A percentile compares a stretch with the other conserved stretches of the same genome.
These are phyloP conservation scores for Drosophila ustulata DNA, from an alignment of 2,888 invertebrate genomes.

Conservation along the genomic window DNA sequence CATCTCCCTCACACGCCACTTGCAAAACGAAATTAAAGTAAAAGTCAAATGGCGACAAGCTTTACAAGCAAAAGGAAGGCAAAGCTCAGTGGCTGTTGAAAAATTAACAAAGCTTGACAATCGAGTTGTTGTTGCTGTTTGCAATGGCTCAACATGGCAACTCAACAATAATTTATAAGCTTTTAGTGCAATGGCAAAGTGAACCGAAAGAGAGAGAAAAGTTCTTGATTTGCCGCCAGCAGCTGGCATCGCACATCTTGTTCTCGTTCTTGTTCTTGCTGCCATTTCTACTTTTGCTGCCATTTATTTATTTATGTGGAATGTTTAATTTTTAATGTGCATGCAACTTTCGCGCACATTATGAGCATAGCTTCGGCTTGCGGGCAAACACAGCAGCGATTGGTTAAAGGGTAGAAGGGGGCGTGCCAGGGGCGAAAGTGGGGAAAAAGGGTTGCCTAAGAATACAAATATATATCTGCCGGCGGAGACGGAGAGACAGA, in stretches of 20 bases:
- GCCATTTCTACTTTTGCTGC: constrained; percentile 56
- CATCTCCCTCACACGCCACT: neutral
- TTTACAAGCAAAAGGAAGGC: constrained; percentile 14
- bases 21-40: constrained; percentile 22
- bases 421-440: neutral
- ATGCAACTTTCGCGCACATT: constrained; percentile 65
- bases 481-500: too few relatives aligned
- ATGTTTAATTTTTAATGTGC: constrained; percentile 75
- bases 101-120: constrained; percentile 69
- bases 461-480: neutral
- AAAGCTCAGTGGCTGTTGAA: constrained; percentile 44
- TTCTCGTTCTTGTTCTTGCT: constrained; percentile 40
- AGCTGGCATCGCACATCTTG: constrained; percentile 9
- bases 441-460: constrained; percentile 50
- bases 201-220: constrained; percentile 21
- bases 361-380: constrained; percentile 23
- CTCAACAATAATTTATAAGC: constrained; percentile 76
- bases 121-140: constrained; percentile 36
- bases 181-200: constrained; percentile 70
- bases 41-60: constrained; percentile 42
- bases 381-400: constrained; percentile 3
- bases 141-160: constrained; percentile 56
- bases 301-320: constrained; percentile 75
- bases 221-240: constrained; percentile 63
- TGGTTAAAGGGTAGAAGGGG: neutral